Conservation (phyloP, 2,888 invertebrate species). For the Pachliopta kotzebuea region DNA sequence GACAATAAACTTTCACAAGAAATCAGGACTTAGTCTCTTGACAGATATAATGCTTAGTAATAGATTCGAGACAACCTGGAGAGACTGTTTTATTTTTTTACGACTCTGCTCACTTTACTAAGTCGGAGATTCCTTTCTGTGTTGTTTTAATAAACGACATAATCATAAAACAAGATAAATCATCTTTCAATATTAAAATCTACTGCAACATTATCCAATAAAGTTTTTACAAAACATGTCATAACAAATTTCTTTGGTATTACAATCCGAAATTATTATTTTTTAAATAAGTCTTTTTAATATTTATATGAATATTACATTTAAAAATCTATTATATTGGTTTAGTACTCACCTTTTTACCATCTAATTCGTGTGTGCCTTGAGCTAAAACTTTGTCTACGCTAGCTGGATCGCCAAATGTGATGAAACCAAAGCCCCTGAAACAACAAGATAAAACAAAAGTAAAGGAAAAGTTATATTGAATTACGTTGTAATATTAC, state of each 20-base stretch:
- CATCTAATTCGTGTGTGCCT: conserved; percentile 99
- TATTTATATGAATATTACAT: background rate
- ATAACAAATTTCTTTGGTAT: too few relatives aligned
- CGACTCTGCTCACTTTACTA: conserved; percentile 24
- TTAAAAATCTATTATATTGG: background rate
- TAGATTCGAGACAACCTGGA: conserved; percentile 27
- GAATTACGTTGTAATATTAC: background rate
- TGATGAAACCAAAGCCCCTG: conserved; percentile 99
- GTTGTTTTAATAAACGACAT: conserved; percentile 6
- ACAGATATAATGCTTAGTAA: conserved; percentile 39
- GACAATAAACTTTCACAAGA: conserved; percentile 47
- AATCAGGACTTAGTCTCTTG: conserved; percentile 40
- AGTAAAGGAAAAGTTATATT: background rate
- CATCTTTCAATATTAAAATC: too few relatives aligned
- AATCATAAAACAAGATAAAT: too few relatives aligned
- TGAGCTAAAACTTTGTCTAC: conserved; percentile 99
- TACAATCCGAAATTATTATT: too few relatives aligned
- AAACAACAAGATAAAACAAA: conserved; percentile 47
- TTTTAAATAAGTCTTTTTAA: too few relatives aligned
- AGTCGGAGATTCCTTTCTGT: background rate
- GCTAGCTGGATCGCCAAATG: conserved; percentile 98
- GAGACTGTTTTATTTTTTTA: conserved; percentile 22
- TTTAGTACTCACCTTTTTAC: conserved; percentile 93
- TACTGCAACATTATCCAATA: too few relatives aligned
- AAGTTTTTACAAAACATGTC: too few relatives aligned